phyloP scores from a whole-genome alignment of 2,888 invertebrate genomes.

The Globia sparganii region DNA sequence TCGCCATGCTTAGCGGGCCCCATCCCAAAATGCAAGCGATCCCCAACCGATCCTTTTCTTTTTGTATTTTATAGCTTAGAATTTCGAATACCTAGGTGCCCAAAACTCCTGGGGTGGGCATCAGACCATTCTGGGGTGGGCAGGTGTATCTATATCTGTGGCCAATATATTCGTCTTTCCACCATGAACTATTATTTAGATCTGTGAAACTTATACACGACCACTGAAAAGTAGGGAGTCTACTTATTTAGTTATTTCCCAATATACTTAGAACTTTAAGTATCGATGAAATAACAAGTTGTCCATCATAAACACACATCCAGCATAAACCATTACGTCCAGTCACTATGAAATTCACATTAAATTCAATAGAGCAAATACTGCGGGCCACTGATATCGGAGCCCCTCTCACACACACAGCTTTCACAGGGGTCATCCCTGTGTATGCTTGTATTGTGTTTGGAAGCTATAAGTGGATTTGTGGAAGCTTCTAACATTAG shows the following conservation, averaged over 20 bases:
- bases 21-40: no score
- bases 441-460: background rate
- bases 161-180: no score
- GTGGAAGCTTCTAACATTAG: background rate
- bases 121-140: no score
- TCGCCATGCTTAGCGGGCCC: no score
- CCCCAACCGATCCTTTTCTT: no score
- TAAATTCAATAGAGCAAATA: constrained; percentile 31
- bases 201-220: background rate
- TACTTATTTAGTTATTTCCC: background rate
- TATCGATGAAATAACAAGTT: background rate
- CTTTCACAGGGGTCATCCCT: constrained; percentile 1
- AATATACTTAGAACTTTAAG: background rate
- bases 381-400: constrained; percentile 36
- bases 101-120: no score
- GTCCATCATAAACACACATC: background rate
- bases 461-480: background rate
- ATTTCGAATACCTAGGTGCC: no score
- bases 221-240: background rate
- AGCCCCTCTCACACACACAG: background rate
- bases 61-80: no score
- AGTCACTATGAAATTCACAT: constrained; percentile 3
- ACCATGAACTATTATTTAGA: no score
- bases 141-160: no score
- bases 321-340: background rate